A percentile compares a stretch with the other conserved stretches of the same genome.
These are phyloP conservation scores for Heterotilapia buettikoferi DNA, from an alignment of 2,113 vertebrate species.

Conservation along the genomic window DNA sequence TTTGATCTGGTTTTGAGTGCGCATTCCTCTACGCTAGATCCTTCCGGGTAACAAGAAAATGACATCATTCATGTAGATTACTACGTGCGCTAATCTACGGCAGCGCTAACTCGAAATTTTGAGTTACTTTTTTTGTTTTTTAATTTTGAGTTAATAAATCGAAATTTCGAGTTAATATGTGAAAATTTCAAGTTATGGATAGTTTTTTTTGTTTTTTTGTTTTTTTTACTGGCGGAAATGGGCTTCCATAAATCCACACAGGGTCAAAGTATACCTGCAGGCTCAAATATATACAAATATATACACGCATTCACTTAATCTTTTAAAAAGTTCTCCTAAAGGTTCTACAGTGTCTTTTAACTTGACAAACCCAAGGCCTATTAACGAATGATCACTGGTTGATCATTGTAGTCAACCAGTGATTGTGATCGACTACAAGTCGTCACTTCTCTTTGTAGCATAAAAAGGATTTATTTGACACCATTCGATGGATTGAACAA, in stretches of 20 bases:
- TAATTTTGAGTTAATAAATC: neutral
- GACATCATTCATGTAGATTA: neutral
- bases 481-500: neutral
- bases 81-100: no score
- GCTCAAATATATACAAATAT: neutral
- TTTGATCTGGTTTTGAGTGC: neutral
- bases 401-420: neutral
- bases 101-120: neutral
- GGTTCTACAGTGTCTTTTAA: neutral
- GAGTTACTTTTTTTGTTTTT: neutral
- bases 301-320: neutral
- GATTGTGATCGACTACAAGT: neutral
- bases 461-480: neutral
- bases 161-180: fast-evolving
- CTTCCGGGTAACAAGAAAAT: neutral
- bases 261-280: neutral
- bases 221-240: neutral
- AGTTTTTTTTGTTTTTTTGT: fast-evolving
- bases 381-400: neutral
- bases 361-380: neutral
- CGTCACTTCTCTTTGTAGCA: neutral
- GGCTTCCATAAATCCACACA: neutral
- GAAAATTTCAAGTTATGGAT: neutral
- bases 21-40: neutral
- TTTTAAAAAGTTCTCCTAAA: neutral